Base-by-base conservation (phyloP, 1,140 invertebrate genomes). In the Drosophila lini region DNA sequence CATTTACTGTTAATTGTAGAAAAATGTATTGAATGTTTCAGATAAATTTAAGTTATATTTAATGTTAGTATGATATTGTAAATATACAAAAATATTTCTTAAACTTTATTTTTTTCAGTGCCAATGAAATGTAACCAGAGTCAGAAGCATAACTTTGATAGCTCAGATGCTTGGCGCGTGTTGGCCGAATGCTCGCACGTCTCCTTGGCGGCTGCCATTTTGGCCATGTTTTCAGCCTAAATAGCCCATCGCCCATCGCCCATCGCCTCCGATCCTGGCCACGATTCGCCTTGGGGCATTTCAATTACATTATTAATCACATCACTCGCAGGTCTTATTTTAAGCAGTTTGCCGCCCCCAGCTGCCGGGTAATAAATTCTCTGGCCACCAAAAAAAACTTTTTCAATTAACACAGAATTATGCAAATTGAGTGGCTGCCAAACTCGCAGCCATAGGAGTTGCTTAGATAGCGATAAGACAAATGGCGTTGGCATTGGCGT, bases 391-490 rank as follows among this genome's bases (percentile, higher is more conserved):
- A 42, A 19, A 47, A 31, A 73, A 86, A 86, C 79, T 86, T 86
- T 86, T 88, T 82, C 83, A 86, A 86, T 86, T 86, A 86, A 82
- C 83, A 86, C 83, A 40, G 71, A 82, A 88, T 86, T 88, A 86
- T 88, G 82, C 70, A 88, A 88, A 86, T 86, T 88, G 75, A 71
- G 82, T 81, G 70, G 65, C 40, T 70, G 74, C 68, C 78, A 78
- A 86, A 60, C 56, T 59, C 62, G 47, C 31, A 42, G 71, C 25
- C 41, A 68, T 53, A 36, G 70, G 22, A 80, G 80, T 82, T 68
- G 67, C 63, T 78, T 47, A 74, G 70, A 44, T 62, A 60, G 69
- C 52, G 67, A 73, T 71, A 73, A 71, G 69, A 73, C 53, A 73
- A 73, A 71, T 59, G 67, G 69, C 44, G 31, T 53, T 78, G 75